Evolutionary conservation across 2,113 vertebrate genomes (phyloP).

Genomic region (Apodemus sylvaticus): DNA sequence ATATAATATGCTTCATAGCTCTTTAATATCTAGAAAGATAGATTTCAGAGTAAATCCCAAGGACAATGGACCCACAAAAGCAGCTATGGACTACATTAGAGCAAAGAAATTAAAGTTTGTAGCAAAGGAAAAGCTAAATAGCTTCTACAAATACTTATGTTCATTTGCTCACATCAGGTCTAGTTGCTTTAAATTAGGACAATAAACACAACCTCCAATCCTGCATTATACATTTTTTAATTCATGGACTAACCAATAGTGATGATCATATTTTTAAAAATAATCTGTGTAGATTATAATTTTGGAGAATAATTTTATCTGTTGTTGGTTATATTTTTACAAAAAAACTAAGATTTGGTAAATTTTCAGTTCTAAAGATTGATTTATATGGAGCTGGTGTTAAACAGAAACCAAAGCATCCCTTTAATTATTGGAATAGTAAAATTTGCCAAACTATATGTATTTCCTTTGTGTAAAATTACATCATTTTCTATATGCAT

Average conservation of each 20-base stretch:
- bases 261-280: not conserved
- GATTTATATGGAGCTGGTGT: not conserved
- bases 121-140: conserved; percentile 25
- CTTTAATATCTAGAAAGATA: conserved; percentile 59
- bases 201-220: not conserved
- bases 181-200: conserved; percentile 38
- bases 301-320: conserved; percentile 13
- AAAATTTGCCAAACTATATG: not conserved
- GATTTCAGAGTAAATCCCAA: conserved; percentile 49
- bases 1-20: conserved; percentile 61
- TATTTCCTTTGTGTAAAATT: conserved; percentile 54
- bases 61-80: conserved; percentile 20
- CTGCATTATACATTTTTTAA: not conserved
- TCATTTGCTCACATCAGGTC: not conserved
- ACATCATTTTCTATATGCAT: not conserved
- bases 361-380: conserved; percentile 1
- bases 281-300: not conserved
- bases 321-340: conserved; percentile 35
- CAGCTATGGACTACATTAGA: conserved; percentile 31
- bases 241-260: not conserved
- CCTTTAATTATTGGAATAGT: not conserved
- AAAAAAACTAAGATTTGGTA: conserved; percentile 41
- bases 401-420: conserved; percentile 5
- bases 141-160: not conserved
- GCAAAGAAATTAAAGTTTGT: conserved; percentile 51